phyloP scores from a whole-genome alignment of 2,888 invertebrate genomes.

The Apamea epomidion region DNA sequence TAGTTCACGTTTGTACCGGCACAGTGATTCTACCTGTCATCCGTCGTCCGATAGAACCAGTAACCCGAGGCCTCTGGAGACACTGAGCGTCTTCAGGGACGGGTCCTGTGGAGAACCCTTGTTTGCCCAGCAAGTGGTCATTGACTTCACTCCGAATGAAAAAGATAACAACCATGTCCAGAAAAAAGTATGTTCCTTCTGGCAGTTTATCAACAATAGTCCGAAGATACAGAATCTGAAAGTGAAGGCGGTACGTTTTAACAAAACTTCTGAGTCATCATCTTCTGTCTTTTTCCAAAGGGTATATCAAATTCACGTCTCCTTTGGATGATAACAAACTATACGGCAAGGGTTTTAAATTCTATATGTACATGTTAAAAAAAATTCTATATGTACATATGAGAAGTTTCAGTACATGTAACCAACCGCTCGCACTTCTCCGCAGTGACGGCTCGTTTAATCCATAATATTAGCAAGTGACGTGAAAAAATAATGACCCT shows the following conservation, averaged over 20 bases:
- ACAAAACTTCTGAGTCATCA: neutral
- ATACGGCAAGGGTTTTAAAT: neutral
- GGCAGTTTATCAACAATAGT: constrained; percentile 68
- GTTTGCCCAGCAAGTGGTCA: constrained; percentile 24
- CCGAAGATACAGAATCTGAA: constrained; percentile 67
- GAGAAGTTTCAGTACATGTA: neutral
- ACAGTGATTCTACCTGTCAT: neutral
- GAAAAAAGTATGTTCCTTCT: constrained; percentile 72
- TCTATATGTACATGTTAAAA: neutral
- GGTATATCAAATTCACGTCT: neutral
- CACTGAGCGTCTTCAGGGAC: constrained; percentile 39
- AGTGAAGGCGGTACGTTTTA: constrained; percentile 65
- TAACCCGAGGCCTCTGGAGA: constrained; percentile 27
- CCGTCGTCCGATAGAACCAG: constrained; percentile 12
- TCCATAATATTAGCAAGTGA: neutral
- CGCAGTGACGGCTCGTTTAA: neutral
- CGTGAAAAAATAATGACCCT: neutral
- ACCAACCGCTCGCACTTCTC: too few species aligned
- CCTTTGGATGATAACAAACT: neutral
- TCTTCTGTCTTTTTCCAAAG: neutral
- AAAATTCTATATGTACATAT: neutral
- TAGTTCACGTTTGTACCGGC: neutral
- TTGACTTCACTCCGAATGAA: constrained; percentile 66
- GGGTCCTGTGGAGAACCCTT: constrained; percentile 58
- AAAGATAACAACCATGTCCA: constrained; percentile 67